Evolutionary conservation across 2,797 vertebrate species (phyloP).

Genomic region (Scarus forsteni): DNA sequence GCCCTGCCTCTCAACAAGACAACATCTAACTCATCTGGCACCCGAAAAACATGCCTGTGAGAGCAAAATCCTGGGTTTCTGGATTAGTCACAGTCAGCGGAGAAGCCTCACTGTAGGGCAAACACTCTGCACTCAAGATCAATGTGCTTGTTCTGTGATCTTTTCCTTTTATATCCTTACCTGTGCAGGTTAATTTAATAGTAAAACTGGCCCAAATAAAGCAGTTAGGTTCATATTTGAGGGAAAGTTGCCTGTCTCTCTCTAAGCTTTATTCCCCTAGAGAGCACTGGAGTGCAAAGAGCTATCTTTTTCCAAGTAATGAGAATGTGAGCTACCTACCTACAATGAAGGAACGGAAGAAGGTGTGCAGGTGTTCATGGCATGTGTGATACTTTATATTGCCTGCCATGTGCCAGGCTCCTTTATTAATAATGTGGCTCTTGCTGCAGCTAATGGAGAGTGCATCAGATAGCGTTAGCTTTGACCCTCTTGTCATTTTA

Average conservation of each 20-base stretch:
- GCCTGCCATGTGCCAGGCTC: constrained; percentile 12
- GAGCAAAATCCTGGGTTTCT: constrained; percentile 49
- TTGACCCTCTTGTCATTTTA: constrained; percentile 66
- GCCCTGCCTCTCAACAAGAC: constrained; percentile 70
- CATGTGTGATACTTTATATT: constrained; percentile 32
- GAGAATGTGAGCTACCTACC: constrained; percentile 55
- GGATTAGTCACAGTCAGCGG: constrained; percentile 40
- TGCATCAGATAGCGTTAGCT: constrained; percentile 51
- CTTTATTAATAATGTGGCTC: constrained; percentile 57
- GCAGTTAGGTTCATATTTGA: constrained; percentile 46
- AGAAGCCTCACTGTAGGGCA: constrained; percentile 25
- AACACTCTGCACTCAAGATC: constrained; percentile 12
- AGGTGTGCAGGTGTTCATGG: constrained; percentile 37
- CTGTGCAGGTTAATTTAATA: constrained; percentile 23
- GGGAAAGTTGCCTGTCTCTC: constrained; percentile 35
- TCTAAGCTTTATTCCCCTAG: constrained; percentile 42
- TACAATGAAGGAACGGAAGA: constrained; percentile 62
- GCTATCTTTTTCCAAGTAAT: constrained; percentile 65
- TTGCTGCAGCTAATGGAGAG: constrained; percentile 51
- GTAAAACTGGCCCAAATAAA: constrained; percentile 47
- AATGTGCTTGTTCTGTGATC: constrained; percentile 22
- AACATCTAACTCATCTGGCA: constrained; percentile 69
- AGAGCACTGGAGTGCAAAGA: constrained; percentile 51
- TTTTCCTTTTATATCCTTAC: constrained; percentile 16
- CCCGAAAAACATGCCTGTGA: constrained; percentile 51